Base-by-base conservation (phyloP, 1,140 invertebrate genomes). In the Drosophila arawakana region DNA sequence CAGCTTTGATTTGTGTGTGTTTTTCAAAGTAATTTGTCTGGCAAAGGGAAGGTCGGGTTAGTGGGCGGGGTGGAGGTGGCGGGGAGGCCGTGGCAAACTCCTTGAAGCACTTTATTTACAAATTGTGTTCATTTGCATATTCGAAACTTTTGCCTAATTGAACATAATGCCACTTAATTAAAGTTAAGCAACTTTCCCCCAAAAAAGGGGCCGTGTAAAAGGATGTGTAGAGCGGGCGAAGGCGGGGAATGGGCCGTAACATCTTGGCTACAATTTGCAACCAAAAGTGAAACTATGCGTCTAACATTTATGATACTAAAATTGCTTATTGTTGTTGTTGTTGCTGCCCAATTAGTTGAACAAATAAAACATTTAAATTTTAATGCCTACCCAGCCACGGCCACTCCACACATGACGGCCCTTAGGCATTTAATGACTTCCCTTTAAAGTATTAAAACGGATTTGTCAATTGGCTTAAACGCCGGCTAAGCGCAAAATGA, bases 71-170 rank as follows among this genome's bases (percentile, higher is more conserved):
- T 65, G 81, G 83, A 76, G 35, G 41, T 35, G 25, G 7, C 11
- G 35, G 50, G 7, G 8, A 15, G 15, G 15, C 15, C 25, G 35
- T 7, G 25, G 44, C 7, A 13, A 49, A 10, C 18, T n/a, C 35
- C 66, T 73, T 59, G 55, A 72, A 80, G 65, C 73, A 76, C 55
- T 71, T 79, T 76, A 62, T 57, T 68, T 62, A 49, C 62, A 76
- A 88, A 89, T 89, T 88, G 83, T 84, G 80, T 84, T 88, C 83
- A 88, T 88, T 88, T 89, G 81, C 84, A 88, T 88, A 88, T 89
- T 86, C 67, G 77, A 89, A 88, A 88, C 77, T 80, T 83, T 88
- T 89, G 83, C 73, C 83, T 88, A 88, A 88, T 88, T 88, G 83
- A 88, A 88, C 83, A 89, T 88, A 88, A 88, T 88, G 77, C 83